Evolutionary conservation across 1,140 invertebrate species (phyloP).

Genomic region (Habropoda laboriosa): DNA sequence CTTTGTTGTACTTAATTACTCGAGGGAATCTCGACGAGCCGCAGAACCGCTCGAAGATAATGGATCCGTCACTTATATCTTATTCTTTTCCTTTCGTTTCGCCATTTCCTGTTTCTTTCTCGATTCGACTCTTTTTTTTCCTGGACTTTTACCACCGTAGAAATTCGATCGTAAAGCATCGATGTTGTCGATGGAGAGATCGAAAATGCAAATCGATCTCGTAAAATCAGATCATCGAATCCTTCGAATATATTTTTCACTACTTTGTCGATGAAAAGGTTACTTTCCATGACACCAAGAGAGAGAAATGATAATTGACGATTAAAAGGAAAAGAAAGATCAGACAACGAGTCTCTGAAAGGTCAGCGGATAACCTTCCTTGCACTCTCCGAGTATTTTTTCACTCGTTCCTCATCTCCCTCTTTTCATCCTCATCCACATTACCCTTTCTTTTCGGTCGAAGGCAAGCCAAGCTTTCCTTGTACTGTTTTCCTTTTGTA

Average conservation of each 20-base stretch:
- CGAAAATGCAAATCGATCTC: not conserved
- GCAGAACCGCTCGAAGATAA: not conserved
- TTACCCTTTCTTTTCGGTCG: not conserved
- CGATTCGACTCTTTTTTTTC: not conserved
- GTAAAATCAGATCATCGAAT: not conserved
- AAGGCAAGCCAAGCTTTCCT: constrained; percentile 11
- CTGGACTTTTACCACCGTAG: not conserved
- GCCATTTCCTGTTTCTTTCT: not conserved
- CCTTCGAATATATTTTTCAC: not conserved
- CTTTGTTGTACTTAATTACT: constrained; percentile 9
- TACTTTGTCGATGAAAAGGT: not conserved
- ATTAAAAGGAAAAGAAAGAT: constrained; percentile 32
- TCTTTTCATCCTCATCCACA: constrained; percentile 46
- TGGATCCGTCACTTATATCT: not conserved
- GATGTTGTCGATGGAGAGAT: too few relatives aligned
- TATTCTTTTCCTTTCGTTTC: not conserved
- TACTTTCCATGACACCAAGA: not conserved
- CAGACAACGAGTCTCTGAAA: constrained; percentile 49
- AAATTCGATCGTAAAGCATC: not conserved
- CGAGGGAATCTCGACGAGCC: not conserved
- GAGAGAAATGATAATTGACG: not conserved
- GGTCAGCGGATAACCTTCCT: constrained; percentile 71
- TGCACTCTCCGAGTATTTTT: constrained; percentile 31
- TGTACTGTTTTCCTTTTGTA: not conserved
- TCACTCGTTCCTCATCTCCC: constrained; percentile 45